These are phyloP conservation scores for Arenicola marina DNA, from an alignment of 2,888 invertebrate genomes.

Conservation along the genomic window DNA sequence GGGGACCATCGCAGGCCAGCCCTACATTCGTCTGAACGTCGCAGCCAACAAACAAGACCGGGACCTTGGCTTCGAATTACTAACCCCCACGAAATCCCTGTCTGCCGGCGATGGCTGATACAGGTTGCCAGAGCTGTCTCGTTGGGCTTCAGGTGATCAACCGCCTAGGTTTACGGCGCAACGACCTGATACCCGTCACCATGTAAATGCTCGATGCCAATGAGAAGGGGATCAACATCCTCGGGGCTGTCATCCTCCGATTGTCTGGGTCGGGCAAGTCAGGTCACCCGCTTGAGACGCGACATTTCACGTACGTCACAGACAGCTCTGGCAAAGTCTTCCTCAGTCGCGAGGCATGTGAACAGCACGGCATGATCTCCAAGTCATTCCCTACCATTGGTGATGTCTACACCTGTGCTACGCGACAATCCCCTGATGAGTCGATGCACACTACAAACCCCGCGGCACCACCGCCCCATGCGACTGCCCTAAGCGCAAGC, in stretches of 20 bases:
- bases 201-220: slow-evolving; percentile 42
- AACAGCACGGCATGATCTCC: slow-evolving; percentile 40
- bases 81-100: no score
- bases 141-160: no score
- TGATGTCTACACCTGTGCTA: slow-evolving; percentile 4
- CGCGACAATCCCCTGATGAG: no score
- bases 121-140: no score
- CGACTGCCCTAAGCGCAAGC: background rate
- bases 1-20: slow-evolving; percentile 27
- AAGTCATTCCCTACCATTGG: slow-evolving; percentile 30
- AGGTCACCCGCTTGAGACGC: slow-evolving; percentile 31
- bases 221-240: slow-evolving; percentile 35
- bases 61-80: slow-evolving; percentile 27
- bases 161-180: no score
- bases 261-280: slow-evolving; percentile 25
- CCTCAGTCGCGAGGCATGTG: slow-evolving; percentile 36
- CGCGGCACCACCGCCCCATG: slow-evolving; percentile 3
- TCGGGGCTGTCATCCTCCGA: slow-evolving; percentile 37
- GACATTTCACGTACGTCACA: slow-evolving; percentile 41
- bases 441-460: no score
- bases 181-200: no score
- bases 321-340: slow-evolving; percentile 36
- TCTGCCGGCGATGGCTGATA: no score
- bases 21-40: slow-evolving; percentile 21
- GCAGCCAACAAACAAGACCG: slow-evolving; percentile 20